These are phyloP conservation scores for Pelobates fuscus DNA, from an alignment of 2,113 vertebrate genomes.

Conservation along the genomic window DNA sequence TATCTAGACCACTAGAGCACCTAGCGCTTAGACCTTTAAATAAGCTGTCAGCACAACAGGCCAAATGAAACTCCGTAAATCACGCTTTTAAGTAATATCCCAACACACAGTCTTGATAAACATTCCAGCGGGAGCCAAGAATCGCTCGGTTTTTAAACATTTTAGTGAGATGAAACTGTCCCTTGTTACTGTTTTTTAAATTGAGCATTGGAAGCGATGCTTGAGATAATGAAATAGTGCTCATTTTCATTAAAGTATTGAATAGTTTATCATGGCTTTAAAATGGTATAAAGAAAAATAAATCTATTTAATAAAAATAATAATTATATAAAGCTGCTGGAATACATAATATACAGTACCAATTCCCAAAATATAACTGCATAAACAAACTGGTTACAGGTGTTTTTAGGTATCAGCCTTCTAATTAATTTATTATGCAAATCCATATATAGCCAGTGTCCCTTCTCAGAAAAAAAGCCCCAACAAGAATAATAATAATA, in stretches of 20 bases:
- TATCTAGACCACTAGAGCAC: neutral
- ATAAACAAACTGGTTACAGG: too few relatives aligned
- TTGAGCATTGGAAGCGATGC: conserved; percentile 18
- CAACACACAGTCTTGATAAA: conserved; percentile 13
- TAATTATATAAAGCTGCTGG: too few relatives aligned
- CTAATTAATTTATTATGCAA: too few relatives aligned
- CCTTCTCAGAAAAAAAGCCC: too few relatives aligned
- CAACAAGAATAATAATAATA: too few relatives aligned
- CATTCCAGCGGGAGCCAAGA: conserved; percentile 16
- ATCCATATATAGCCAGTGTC: too few relatives aligned
- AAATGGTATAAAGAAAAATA: too few relatives aligned
- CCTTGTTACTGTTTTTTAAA: conserved; percentile 16
- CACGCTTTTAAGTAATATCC: conserved; percentile 14
- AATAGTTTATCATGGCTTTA: neutral
- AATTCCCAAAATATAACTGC: too few relatives aligned
- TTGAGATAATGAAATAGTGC: conserved; percentile 6
- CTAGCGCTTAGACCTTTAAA: neutral
- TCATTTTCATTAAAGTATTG: neutral
- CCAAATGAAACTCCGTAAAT: conserved; percentile 25
- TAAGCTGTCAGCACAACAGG: conserved; percentile 25
- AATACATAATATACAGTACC: too few relatives aligned
- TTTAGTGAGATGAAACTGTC: conserved; percentile 25
- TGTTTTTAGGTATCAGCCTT: too few relatives aligned
- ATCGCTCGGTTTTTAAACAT: conserved; percentile 8
- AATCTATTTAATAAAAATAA: too few relatives aligned